Percentiles rank a stretch among this genome's conserved stretches.
These are phyloP conservation scores for Cossypha polioptera DNA, from an alignment of 2,797 vertebrate species.

Conservation along the genomic window DNA sequence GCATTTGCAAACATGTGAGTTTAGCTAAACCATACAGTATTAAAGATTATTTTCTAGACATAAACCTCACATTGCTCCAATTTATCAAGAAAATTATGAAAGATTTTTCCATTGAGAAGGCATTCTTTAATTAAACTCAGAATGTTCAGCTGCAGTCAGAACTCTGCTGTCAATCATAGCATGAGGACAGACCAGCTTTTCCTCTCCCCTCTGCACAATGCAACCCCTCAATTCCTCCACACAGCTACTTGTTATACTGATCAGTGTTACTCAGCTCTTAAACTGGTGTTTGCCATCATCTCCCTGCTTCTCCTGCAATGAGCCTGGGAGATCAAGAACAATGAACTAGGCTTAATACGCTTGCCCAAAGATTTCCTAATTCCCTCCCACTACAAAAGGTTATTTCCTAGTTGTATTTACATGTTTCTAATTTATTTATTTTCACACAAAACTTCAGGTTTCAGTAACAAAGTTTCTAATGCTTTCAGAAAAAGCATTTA, in stretches of 20 bases:
- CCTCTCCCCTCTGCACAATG: not conserved
- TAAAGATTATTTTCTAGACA: not conserved
- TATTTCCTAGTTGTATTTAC: not conserved
- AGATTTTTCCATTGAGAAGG: not conserved
- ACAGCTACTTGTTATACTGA: not conserved
- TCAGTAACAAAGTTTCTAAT: not conserved
- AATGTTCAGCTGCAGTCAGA: not conserved
- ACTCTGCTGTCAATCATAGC: fast-evolving
- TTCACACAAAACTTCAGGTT: not conserved
- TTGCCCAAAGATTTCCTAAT: not conserved
- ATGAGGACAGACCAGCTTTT: not conserved
- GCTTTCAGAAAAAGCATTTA: not conserved
- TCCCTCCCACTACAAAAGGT: not conserved
- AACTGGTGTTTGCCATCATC: not conserved
- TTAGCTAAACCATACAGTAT: not conserved
- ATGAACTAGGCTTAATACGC: not conserved
- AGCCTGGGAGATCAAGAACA: not conserved
- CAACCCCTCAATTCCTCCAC: not conserved
- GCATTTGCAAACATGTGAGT: not conserved
- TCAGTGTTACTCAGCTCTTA: not conserved
- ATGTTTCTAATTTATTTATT: not conserved
- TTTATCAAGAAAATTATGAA: not conserved
- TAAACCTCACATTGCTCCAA: not conserved
- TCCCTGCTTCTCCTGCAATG: not conserved
- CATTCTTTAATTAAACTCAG: not conserved